phyloP scores from a whole-genome alignment of 2,797 vertebrate species.

The Poecilia picta region DNA sequence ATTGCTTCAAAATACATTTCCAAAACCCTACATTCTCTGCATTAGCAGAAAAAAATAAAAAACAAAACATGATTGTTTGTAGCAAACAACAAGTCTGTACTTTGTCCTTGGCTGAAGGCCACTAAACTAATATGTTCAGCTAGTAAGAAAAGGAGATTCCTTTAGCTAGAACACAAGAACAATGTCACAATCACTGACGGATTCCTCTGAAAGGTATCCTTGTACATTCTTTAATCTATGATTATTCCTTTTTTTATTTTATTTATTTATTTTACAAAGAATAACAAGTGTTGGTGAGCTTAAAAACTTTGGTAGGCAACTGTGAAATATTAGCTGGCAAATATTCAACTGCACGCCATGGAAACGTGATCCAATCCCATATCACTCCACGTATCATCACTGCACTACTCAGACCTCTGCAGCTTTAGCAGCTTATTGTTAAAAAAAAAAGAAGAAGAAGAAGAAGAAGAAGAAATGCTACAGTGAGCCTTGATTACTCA shows the following conservation, averaged over 20 bases:
- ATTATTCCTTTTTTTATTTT: conserved; percentile 44
- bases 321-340: conserved; percentile 79
- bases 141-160: conserved; percentile 44
- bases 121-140: conserved; percentile 23
- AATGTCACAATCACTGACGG: conserved; percentile 65
- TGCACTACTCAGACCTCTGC: conserved; percentile 73
- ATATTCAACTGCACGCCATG: conserved; percentile 69
- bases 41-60: conserved; percentile 17
- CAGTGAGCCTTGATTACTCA: conserved; percentile 57
- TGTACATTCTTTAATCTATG: conserved; percentile 74
- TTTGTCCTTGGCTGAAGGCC: conserved; percentile 39
- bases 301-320: conserved; percentile 79
- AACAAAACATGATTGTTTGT: conserved; percentile 13
- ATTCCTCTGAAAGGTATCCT: conserved; percentile 53
- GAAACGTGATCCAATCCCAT: conserved; percentile 70
- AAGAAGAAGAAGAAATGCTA: conserved; percentile 49
- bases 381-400: conserved; percentile 76
- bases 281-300: conserved; percentile 73
- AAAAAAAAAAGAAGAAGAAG: conserved; percentile 46
- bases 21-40: conserved; percentile 23
- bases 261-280: conserved; percentile 51
- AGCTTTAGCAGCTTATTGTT: conserved; percentile 73
- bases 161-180: conserved; percentile 56
- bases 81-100: conserved; percentile 55
- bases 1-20: conserved; percentile 2